phyloP scores from a whole-genome alignment of 2,113 vertebrate genomes.

The Hassar affinis region DNA sequence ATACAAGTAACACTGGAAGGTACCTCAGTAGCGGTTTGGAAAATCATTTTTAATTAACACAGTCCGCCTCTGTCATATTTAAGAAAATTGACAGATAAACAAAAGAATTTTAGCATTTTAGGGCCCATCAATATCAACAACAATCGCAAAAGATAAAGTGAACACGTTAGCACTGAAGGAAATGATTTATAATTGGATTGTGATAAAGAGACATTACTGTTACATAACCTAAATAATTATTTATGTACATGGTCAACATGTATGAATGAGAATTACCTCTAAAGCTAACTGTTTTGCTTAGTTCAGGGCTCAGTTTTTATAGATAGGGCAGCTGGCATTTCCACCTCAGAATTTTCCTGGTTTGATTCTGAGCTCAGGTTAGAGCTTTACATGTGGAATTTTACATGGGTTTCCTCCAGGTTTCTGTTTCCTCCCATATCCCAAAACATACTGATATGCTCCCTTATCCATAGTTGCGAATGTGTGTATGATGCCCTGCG shows the following conservation, averaged over 20 bases:
- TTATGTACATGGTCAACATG: background rate
- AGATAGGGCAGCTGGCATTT: background rate
- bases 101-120: no score
- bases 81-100: background rate
- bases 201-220: background rate
- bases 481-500: background rate
- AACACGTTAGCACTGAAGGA: background rate
- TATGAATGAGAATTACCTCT: background rate
- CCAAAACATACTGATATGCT: background rate
- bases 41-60: no score
- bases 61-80: background rate
- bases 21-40: no score
- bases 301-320: background rate
- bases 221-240: background rate
- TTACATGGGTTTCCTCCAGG: background rate
- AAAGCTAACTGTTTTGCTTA: background rate
- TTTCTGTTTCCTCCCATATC: background rate
- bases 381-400: background rate
- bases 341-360: background rate
- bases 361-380: background rate
- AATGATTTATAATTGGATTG: background rate
- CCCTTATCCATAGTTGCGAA: background rate
- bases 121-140: background rate
- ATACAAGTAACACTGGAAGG: no score
- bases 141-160: background rate